Conservation (phyloP, 1,140 invertebrate genomes). For the Meteorus sp. region DNA sequence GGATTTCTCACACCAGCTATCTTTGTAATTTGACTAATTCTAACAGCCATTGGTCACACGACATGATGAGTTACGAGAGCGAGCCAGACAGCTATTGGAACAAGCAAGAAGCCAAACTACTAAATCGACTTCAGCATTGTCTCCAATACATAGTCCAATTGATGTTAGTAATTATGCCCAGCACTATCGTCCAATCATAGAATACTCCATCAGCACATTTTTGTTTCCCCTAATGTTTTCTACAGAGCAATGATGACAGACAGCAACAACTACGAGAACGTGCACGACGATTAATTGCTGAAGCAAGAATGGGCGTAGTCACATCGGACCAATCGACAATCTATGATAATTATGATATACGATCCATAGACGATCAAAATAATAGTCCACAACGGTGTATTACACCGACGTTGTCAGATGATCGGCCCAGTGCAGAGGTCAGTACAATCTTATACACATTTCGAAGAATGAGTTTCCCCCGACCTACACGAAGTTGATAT, state of each 20-base stretch:
- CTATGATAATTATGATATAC: conserved; percentile 50
- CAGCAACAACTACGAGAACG: conserved; percentile 83
- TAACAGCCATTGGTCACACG: conserved; percentile 72
- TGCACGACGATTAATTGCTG: conserved; percentile 85
- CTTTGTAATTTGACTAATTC: too few species aligned
- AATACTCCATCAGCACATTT: too few species aligned
- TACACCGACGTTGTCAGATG: conserved; percentile 52
- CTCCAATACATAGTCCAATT: conserved; percentile 53
- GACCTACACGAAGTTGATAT: too few species aligned
- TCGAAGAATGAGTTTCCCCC: neutral
- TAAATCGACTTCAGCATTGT: conserved; percentile 47
- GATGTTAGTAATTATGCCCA: conserved; percentile 49
- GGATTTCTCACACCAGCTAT: too few species aligned
- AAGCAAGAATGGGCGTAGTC: conserved; percentile 71
- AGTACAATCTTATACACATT: conserved; percentile 7
- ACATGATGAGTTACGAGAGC: conserved; percentile 85
- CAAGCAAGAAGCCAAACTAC: conserved; percentile 80
- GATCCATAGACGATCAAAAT: conserved; percentile 54
- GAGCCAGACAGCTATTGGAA: conserved; percentile 87
- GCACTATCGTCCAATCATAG: conserved; percentile 14
- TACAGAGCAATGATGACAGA: conserved; percentile 76
- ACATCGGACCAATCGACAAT: conserved; percentile 53
- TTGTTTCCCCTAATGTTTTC: too few species aligned
- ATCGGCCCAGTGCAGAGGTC: conserved; percentile 53
- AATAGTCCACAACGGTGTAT: conserved; percentile 57